Conservation (phyloP, 2,797 vertebrate genomes). For the Catamblyrhynchus diadema region DNA sequence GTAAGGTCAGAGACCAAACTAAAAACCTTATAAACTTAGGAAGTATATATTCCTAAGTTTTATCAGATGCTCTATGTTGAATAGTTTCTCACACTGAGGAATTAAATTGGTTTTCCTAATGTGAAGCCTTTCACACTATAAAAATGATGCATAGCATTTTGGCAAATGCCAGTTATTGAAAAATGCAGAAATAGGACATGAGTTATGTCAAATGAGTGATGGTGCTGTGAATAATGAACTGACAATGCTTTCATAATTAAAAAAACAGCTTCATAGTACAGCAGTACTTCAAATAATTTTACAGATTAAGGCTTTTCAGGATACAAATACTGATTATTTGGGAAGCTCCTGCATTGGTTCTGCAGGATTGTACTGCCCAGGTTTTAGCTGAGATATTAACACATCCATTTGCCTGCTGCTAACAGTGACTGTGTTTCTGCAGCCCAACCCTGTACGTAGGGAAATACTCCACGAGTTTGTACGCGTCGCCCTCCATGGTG, state of each 20-base stretch:
- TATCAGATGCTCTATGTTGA: background rate
- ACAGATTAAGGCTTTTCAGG: background rate
- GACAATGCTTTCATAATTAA: background rate
- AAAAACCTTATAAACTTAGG: background rate
- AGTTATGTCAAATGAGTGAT: background rate
- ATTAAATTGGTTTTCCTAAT: background rate
- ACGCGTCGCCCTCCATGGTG: constrained; percentile 93
- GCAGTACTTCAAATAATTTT: background rate
- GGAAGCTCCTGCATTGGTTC: background rate
- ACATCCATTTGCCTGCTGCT: background rate
- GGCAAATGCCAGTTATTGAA: background rate
- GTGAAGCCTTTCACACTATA: background rate
- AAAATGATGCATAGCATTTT: background rate
- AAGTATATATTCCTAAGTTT: background rate
- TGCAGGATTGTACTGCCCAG: background rate
- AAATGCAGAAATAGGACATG: background rate
- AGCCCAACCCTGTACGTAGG: constrained; percentile 96
- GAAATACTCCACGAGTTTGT: constrained; percentile 93
- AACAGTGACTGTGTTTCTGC: background rate
- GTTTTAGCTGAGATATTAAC: background rate
- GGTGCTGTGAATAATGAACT: background rate
- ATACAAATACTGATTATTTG: background rate
- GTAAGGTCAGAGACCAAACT: background rate
- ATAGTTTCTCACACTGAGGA: background rate
- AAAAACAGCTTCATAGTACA: background rate